Evolutionary conservation across 2,888 invertebrate species (phyloP).

Genomic region (Gortyna flavago): DNA sequence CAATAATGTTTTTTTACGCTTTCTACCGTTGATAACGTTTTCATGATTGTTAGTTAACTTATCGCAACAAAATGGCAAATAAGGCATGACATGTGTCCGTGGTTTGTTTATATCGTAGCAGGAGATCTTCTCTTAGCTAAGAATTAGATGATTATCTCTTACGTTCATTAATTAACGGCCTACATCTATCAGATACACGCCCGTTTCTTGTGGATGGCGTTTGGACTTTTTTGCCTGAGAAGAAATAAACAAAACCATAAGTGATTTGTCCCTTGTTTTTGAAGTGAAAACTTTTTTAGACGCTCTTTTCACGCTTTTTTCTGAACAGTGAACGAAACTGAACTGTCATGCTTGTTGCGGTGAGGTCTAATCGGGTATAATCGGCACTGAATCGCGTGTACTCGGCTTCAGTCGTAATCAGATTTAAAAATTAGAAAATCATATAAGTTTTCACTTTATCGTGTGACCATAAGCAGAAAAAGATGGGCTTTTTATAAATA

Average conservation of each 20-base stretch:
- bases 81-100: background rate
- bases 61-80: background rate
- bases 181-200: conserved; percentile 30
- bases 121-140: conserved; percentile 12
- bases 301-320: background rate
- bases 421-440: background rate
- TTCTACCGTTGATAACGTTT: background rate
- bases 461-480: too few species aligned
- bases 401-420: background rate
- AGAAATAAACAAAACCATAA: conserved; percentile 5
- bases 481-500: too few species aligned
- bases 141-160: conserved; percentile 10
- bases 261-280: background rate
- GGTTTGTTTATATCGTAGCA: conserved; percentile 7
- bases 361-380: background rate
- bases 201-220: conserved; percentile 1
- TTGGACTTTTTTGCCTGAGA: conserved; percentile 6
- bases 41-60: too few species aligned
- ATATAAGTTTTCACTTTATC: too few species aligned
- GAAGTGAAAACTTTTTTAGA: background rate
- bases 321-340: background rate
- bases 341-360: background rate
- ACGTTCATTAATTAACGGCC: conserved; percentile 29
- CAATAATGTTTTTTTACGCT: background rate
- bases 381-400: background rate